Base-by-base conservation (phyloP, 2,113 vertebrate species). In the Perca fluviatilis region DNA sequence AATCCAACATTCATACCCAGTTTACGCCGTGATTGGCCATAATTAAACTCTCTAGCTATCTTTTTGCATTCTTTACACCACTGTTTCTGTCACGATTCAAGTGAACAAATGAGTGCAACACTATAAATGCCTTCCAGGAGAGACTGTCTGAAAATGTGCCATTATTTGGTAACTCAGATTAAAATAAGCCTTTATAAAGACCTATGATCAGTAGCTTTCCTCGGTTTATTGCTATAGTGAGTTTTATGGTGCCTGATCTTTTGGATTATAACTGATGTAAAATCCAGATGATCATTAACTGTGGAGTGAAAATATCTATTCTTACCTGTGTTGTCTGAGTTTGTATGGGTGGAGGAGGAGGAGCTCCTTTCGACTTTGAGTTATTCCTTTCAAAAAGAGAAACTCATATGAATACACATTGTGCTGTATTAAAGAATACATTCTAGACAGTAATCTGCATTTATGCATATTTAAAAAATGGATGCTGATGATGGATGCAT, bases 291-390 rank as follows among this genome's bases (percentile, higher is more conserved):
- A 61, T 40, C 6, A n/a, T 62, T 3, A 75, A 5, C 10, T 65
- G 57, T 64, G 58, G 13, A 56, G 33, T 69, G 40, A 64, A 79
- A 82, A 43, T 30, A 58, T 74, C 15, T 0, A 9, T 43, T 81
- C 85, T 89, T 87, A 95, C 94, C 93, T 94, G 94, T 71, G 85
- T 30, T 23, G 84, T 79, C 69, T 93, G 93, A 61, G 60, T 77
- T 87, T 95, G 95, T 79, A 87, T 80, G 6, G 95, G 92, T 3
- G 93, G 92, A 84, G 93, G 91, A 27, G 92, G 94, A 18, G 93
- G 94, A 33, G 95, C 97, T 71, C 95, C 97, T 96, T 99, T 99
- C 92, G 97, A 96, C 94, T 99, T 99, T 91, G 96, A 87, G 90
- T 96, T 97, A 91, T 95, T 99, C 94, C 97, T 98, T 93, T 86